Base-by-base conservation (phyloP, 2,113 vertebrate species). In the Holacanthus passer region DNA sequence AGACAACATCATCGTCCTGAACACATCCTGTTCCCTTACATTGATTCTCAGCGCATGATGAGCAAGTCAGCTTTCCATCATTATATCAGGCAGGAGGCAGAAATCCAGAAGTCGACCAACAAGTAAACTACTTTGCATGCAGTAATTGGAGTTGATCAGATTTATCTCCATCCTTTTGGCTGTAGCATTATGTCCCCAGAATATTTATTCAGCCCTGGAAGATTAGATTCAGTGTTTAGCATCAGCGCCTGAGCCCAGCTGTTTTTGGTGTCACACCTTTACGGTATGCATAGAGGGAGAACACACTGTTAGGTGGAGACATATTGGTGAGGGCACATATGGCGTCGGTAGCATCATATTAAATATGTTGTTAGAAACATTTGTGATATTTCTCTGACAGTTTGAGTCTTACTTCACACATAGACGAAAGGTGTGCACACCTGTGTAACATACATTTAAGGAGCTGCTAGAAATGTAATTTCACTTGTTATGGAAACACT, bases 11-110 rank as follows among this genome's bases (percentile, higher is more conserved):
- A 76, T 86, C 85, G 79, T 47, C 62, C n/a, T 83, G 60, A 58
- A 78, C 70, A 79, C 72, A 77, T 76, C 64, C 60, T 85, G 80
- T 80, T 84, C 73, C 71, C 63, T 79, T 41, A n/a, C 29, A 78
- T 10, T 53, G 74, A 83, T 88, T 83, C 41, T 52, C 52, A 35
- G 62, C 78, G 73, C 27, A 48, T 48, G 39, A 52, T 37, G 39
- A 77, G n/a, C 20, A 47, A 62, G 41, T 59, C 0, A 7, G 16
- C 55, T 62, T 56, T 35, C 55, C 17, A 32, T 16, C 39, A 47
- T n/a, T 41, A 3, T 65, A 60, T 73, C 50, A 72, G 56, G 43
- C 52, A 66, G 24, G 1, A 59, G 47, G 41, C 41, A 37, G 8
- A 68, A n/a, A 65, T 20, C 17, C 47, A 35, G 1, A 81, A 31